Evolutionary conservation across 2,888 invertebrate species (phyloP), one percentile per base, ranked within the genome.

Genomic region (Phalera bucephala): DNA sequence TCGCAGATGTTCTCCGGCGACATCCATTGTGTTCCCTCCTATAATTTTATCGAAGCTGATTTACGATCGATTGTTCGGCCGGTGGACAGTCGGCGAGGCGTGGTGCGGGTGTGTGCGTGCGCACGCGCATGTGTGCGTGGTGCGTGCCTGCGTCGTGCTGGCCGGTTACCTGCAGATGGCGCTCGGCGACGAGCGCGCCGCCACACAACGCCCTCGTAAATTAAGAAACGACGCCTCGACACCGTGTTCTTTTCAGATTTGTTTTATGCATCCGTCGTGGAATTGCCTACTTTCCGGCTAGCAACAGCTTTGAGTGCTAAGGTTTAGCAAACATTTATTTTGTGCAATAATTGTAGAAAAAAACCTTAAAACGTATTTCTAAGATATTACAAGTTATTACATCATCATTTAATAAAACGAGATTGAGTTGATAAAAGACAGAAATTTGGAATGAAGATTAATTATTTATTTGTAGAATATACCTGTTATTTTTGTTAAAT

Each of bases 41-140:
- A 89, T 88, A 89, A 89, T 88, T 89, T 88, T 89, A 89, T 89
- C 88, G 88, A 84, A 86, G 83, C 75, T 85, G 88, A 88, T 89
- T 89, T 89, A 89, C 84, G 89, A 88, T 88, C 89, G 87, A 89
- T 89, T 89, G 89, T 89, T 89, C 83, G 80, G 67, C 70, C 80
- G 75, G 79, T 72, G 86, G 88, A 87, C 86, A 88, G 85, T 79
- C 65, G 66, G 72, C 61, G 72, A 57, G 71, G 64, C 66, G 68
- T 64, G 55, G 81, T 79, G 82, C 78, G 83, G 39, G 83, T 80
- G 83, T 78, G 82, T 76, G 78, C 37, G 84, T 80, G 83, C 76
- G 80, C 68, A 64, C 48, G 73, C 65, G 81, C 71, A 71, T 70
- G 79, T 68, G 81, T 72, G 70, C 69, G 64, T 52, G 59, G 55